These are phyloP conservation scores for Hesperophylax magnus DNA, from an alignment of 1,140 invertebrate genomes.

Conservation along the genomic window DNA sequence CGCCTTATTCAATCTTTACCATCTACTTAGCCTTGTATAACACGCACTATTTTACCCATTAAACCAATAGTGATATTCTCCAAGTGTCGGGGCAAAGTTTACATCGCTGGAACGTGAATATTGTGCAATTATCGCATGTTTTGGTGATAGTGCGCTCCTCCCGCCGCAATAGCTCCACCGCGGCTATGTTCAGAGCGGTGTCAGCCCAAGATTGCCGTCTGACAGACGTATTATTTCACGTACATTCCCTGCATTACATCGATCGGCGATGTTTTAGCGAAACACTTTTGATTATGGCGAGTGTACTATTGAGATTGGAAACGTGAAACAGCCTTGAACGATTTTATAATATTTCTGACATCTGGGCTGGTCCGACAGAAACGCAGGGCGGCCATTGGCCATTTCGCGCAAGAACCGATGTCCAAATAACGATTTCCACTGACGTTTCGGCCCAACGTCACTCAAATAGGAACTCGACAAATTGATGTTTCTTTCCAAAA, in stretches of 20 bases:
- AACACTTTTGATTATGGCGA: not conserved
- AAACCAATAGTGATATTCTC: no score
- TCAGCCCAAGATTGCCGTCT: conserved; percentile 8
- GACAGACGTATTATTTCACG: not conserved
- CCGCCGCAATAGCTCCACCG: conserved; percentile 40
- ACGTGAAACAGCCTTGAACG: not conserved
- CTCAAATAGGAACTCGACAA: no score
- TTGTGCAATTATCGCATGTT: conserved; percentile 29
- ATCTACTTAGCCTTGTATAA: no score
- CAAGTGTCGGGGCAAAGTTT: not conserved
- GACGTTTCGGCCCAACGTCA: no score
- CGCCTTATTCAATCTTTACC: conserved; percentile 1
- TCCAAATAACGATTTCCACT: no score
- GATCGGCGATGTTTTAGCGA: not conserved
- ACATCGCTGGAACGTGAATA: conserved; percentile 1
- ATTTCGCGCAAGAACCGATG: not conserved
- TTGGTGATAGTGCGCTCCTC: conserved; percentile 29
- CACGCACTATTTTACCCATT: no score
- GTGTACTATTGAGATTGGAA: not conserved
- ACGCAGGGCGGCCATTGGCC: not conserved
- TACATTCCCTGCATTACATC: not conserved
- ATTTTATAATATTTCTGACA: not conserved
- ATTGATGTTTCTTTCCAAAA: no score
- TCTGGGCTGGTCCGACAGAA: not conserved
- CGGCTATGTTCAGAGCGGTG: conserved; percentile 43